A percentile compares a stretch with the other conserved stretches of the same genome.
These are phyloP conservation scores for Halichondria panicea DNA, from an alignment of 37 sponge, comb jelly and placozoan species.

Conservation along the genomic window DNA sequence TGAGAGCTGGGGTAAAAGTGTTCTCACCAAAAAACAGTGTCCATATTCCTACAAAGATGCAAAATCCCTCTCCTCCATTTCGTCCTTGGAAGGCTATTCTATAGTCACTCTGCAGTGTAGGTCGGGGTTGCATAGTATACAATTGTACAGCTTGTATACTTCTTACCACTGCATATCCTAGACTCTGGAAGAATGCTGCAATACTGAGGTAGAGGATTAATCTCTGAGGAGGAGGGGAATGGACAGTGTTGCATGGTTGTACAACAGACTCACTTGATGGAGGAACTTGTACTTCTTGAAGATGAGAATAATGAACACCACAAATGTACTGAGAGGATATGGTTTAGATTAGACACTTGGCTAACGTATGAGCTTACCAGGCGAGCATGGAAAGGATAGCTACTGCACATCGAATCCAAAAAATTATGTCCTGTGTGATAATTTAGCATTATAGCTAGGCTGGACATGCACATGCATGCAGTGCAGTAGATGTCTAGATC, in stretches of 20 bases:
- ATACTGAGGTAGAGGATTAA: constrained; percentile 61
- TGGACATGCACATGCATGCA: too few relatives aligned
- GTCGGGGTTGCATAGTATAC: neutral
- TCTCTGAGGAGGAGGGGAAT: neutral
- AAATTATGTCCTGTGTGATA: constrained; percentile 14
- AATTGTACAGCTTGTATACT: neutral
- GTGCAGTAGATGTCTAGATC: too few relatives aligned
- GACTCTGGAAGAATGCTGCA: constrained; percentile 56
- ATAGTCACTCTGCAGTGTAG: constrained; percentile 19
- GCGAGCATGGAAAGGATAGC: constrained; percentile 23
- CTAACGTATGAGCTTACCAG: neutral
- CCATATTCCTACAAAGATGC: constrained; percentile 63
- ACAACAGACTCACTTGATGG: constrained; percentile 9
- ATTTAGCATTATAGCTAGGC: too few relatives aligned
- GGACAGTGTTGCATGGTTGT: neutral
- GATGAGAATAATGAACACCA: constrained; percentile 42
- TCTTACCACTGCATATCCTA: constrained; percentile 54
- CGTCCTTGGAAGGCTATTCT: neutral
- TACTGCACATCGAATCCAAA: constrained; percentile 12
- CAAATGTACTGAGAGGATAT: constrained; percentile 12
- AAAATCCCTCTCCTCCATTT: constrained; percentile 9
- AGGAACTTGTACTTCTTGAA: constrained; percentile 62
- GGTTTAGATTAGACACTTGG: neutral
- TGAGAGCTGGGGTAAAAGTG: neutral
- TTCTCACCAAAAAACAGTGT: constrained; percentile 48